These are phyloP conservation scores for Bryconaethiops microstoma DNA, from an alignment of 2,797 vertebrate genomes.

Conservation along the genomic window DNA sequence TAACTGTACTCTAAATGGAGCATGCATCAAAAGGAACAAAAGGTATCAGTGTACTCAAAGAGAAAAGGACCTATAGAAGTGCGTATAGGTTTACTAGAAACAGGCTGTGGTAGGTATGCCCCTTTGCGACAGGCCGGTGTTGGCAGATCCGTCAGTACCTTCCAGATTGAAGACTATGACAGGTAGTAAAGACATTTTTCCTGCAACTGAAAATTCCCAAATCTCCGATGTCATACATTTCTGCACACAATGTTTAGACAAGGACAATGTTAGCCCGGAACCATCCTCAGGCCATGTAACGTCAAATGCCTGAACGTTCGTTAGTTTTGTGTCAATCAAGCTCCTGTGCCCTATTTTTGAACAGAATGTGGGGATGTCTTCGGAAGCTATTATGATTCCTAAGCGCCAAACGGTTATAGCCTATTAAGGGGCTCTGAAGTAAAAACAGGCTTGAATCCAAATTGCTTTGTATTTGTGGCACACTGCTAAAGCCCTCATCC, in stretches of 20 bases:
- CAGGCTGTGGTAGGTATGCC: constrained; percentile 7
- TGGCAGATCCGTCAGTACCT: constrained; percentile 47
- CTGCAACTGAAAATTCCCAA: constrained; percentile 29
- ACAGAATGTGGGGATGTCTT: background rate
- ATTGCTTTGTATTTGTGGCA: constrained; percentile 7
- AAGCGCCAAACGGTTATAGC: background rate
- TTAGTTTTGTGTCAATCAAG: constrained; percentile 41
- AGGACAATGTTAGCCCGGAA: constrained; percentile 40
- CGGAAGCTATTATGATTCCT: background rate
- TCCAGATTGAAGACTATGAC: constrained; percentile 22
- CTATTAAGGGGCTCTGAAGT: background rate
- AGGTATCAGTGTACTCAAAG: constrained; percentile 33
- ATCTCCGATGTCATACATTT: constrained; percentile 37
- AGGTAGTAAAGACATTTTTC: constrained; percentile 36
- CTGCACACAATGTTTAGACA: constrained; percentile 44
- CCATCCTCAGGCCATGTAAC: constrained; percentile 27
- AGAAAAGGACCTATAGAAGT: constrained; percentile 39
- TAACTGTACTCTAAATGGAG: constrained; percentile 45
- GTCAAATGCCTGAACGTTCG: constrained; percentile 32
- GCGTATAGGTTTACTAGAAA: constrained; percentile 22
- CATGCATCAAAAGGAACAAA: constrained; percentile 42
- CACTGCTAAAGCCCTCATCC: background rate
- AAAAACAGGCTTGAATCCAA: background rate
- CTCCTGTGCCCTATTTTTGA: constrained; percentile 12
- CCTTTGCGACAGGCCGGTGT: background rate